Evolutionary conservation across 2,113 vertebrate species (phyloP).

Genomic region (Vidua macroura): DNA sequence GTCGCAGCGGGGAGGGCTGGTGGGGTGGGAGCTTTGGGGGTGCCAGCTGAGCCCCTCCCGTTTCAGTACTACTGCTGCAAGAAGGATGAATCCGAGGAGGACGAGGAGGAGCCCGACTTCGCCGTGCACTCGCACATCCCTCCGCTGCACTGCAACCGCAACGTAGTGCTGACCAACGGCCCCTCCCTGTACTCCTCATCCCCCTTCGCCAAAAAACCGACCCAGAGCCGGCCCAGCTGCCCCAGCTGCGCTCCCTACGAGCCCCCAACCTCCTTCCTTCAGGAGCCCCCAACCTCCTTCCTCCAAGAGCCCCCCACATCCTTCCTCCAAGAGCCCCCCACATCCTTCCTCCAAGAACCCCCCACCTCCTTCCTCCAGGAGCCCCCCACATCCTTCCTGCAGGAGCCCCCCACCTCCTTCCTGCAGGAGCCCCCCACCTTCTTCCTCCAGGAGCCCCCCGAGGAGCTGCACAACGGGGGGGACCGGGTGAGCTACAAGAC

Average conservation of each 20-base stretch:
- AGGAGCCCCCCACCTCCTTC: conserved; percentile 80
- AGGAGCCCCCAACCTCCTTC: conserved; percentile 77
- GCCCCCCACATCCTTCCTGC: conserved; percentile 69
- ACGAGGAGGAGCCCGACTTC: not conserved
- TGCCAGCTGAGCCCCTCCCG: not conserved
- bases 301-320: conserved; percentile 83
- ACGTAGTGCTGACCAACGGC: not conserved
- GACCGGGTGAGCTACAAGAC: conserved; percentile 84
- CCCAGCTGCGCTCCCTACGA: not conserved
- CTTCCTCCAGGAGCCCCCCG: not conserved
- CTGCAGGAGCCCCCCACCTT: not conserved
- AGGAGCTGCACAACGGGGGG: conserved; percentile 84
- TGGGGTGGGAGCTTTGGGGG: not conserved
- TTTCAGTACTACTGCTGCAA: not conserved
- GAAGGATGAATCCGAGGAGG: not conserved
- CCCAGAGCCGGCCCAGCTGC: not conserved
- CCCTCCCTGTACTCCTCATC: not conserved
- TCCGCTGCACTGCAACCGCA: not conserved
- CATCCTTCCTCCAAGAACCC: conserved; percentile 87
- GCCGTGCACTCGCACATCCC: not conserved
- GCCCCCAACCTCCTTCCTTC: conserved; percentile 84
- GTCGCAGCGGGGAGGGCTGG: not conserved
- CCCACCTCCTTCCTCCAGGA: conserved; percentile 88
- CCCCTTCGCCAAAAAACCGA: not conserved
- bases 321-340: conserved; percentile 74